Percentiles rank a stretch among this genome's conserved stretches.
Conservation (phyloP, 2,888 invertebrate species). For the Halocaridina rubra region DNA sequence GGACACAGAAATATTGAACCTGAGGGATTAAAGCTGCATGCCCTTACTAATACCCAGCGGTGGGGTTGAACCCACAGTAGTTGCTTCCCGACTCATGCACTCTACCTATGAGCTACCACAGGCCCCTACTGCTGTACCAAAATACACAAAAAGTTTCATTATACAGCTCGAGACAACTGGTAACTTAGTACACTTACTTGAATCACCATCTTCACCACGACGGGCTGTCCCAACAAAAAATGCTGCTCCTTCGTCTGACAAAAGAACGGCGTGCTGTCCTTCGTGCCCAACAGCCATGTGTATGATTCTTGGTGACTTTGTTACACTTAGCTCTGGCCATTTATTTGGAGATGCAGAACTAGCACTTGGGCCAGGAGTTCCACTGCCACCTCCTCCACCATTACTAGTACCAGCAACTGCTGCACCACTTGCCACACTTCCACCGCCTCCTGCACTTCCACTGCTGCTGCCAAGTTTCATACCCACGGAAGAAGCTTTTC, state of each 20-base stretch:
- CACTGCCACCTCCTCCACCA: background rate
- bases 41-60: too few relatives aligned
- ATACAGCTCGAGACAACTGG: too few relatives aligned
- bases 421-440: background rate
- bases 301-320: slow-evolving; percentile 79
- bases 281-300: slow-evolving; percentile 93
- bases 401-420: background rate
- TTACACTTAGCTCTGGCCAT: slow-evolving; percentile 73
- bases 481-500: slow-evolving; percentile 87
- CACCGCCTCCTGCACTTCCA: background rate
- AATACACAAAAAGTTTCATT: too few relatives aligned
- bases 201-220: slow-evolving; percentile 94
- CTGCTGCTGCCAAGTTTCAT: slow-evolving; percentile 74
- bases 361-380: background rate
- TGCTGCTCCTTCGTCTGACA: slow-evolving; percentile 93
- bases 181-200: slow-evolving; percentile 72
- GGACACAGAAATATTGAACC: too few relatives aligned
- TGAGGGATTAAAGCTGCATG: too few relatives aligned
- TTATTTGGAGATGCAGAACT: slow-evolving; percentile 66
- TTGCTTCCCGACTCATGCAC: too few relatives aligned
- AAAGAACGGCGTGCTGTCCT: slow-evolving; percentile 88
- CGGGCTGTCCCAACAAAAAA: slow-evolving; percentile 88
- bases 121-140: too few relatives aligned
- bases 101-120: too few relatives aligned
- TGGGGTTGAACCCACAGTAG: too few relatives aligned